Evolutionary conservation across 1,140 invertebrate genomes (phyloP).

Genomic region (Drosophila lacertosa): DNA sequence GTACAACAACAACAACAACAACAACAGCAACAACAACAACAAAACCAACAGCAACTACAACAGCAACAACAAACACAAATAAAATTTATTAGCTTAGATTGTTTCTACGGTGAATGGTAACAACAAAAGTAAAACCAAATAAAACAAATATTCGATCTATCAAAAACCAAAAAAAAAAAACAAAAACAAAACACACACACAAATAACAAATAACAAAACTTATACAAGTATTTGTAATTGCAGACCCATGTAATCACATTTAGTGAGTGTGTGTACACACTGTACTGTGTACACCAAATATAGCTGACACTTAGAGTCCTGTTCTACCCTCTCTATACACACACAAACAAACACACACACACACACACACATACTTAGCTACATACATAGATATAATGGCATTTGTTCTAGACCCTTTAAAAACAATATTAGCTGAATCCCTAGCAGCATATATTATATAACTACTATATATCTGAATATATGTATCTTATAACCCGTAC

Average conservation of each 20-base stretch:
- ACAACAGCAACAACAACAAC: conserved; percentile 35
- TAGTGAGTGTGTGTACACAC: conserved; percentile 31
- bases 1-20: conserved; percentile 55
- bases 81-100: conserved; percentile 54
- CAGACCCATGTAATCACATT: conserved; percentile 45
- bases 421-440: conserved; percentile 11
- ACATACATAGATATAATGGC: conserved; percentile 19
- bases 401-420: conserved; percentile 29
- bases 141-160: conserved; percentile 40
- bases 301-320: conserved; percentile 6
- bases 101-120: conserved; percentile 63
- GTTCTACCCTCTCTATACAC: background rate
- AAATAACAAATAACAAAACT: conserved; percentile 22
- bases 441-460: conserved; percentile 24
- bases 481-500: conserved; percentile 5
- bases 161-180: conserved; percentile 12
- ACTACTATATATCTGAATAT: conserved; percentile 13
- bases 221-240: conserved; percentile 46
- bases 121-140: conserved; percentile 28
- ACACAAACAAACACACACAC: conserved; percentile 29
- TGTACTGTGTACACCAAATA: conserved; percentile 4
- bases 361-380: conserved; percentile 19
- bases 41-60: conserved; percentile 20
- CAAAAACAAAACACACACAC: conserved; percentile 23
- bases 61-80: conserved; percentile 27